Base-by-base conservation (phyloP, 2,113 vertebrate species). In the Cynopterus brachyotis region DNA sequence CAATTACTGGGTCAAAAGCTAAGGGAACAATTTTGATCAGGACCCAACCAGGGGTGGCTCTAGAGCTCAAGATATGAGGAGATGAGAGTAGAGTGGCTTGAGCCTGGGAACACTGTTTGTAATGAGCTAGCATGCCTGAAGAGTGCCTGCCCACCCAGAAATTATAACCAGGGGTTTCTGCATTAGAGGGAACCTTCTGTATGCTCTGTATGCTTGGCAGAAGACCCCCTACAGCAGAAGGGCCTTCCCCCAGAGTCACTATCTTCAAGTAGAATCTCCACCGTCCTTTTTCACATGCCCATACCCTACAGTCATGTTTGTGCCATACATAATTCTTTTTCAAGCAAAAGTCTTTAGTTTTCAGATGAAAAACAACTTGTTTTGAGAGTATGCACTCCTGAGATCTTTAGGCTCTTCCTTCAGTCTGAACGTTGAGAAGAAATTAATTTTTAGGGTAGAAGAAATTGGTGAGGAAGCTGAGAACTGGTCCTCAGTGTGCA, bases 361-460 rank as follows among this genome's bases (percentile, higher is more conserved):
- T 84, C 55, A 64, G 57, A 96, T 37, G 85, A 95, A 97, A 97
- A 97, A 95, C 92, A 94, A 95, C 82, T 94, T 95, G 92, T 97
- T 97, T 95, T 82, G 66, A 88, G 78, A 97, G 92, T 70, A 86
- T 1, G 2, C 62, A 32, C 75, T 90, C 53, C 79, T 78, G 69
- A 95, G 96, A 83, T 96, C 82, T 89, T 91, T 45, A 91, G 91
- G 45, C 70, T 88, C 75, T 93, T 95, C 69, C 66, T 91, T 55
- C 5, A 1, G 72, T 67, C 86, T 94, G 78, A 84, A 50, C 78
- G 53, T 76, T 79, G 57, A 93, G 64, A 87, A 89, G 86, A 95
- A 96, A 96, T 83, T 69, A 50, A 94, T 89, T 73, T 86, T 53
- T 11, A 73, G 69, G 73, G 92, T 92, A 75, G 97, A 73, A 95